Conservation (phyloP, 2,888 invertebrate species). For the Polyploca ridens region DNA sequence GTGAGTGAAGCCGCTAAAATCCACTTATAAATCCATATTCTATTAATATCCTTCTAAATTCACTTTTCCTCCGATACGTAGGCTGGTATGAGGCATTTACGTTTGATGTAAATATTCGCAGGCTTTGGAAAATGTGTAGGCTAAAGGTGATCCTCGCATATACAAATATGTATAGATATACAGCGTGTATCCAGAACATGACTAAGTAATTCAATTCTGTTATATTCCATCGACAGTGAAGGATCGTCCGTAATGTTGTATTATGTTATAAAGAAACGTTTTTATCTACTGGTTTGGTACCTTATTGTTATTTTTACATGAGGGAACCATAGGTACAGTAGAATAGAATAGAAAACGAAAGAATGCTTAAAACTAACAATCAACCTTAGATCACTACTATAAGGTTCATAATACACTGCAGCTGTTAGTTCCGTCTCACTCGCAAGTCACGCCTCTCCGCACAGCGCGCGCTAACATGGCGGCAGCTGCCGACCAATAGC, state of each 20-base stretch:
- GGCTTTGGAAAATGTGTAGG: conserved; percentile 27
- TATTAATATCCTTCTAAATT: conserved; percentile 31
- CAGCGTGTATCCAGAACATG: conserved; percentile 35
- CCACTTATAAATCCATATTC: conserved; percentile 10
- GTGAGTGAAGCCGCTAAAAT: neutral
- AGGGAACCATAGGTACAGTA: no score
- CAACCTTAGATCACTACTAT: no score
- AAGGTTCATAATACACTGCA: no score
- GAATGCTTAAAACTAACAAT: no score
- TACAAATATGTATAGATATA: conserved; percentile 17
- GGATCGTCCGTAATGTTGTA: conserved; percentile 14
- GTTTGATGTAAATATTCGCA: conserved; percentile 36
- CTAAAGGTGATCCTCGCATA: conserved; percentile 24
- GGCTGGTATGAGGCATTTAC: conserved; percentile 34
- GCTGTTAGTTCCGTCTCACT: no score
- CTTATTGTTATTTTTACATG: no score
- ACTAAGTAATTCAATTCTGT: conserved; percentile 58
- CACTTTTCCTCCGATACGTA: conserved; percentile 23
- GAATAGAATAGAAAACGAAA: no score
- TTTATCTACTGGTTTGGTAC: neutral
- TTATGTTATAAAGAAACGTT: conserved; percentile 3
- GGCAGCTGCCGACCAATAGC: no score
- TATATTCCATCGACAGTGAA: conserved; percentile 23
- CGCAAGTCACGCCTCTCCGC: no score
- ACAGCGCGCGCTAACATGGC: no score